Evolutionary conservation across 1,140 invertebrate genomes (phyloP).

Genomic region (Forficula auricularia): DNA sequence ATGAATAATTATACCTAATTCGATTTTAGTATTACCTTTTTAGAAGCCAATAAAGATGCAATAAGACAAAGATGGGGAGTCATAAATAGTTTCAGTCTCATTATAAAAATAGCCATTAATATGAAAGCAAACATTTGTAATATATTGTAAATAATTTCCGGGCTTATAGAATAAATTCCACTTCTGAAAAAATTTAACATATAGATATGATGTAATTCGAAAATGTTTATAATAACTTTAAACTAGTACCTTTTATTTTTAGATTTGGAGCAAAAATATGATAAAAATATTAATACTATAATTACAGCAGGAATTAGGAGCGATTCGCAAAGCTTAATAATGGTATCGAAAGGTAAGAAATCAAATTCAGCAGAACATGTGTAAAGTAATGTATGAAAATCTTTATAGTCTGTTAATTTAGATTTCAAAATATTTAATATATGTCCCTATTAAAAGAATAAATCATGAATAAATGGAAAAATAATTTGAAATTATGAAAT

Average conservation of each 20-base stretch:
- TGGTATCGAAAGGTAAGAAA: conserved; percentile 42
- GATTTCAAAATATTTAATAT: conserved; percentile 57
- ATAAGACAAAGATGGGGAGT: conserved; percentile 64
- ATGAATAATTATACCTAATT: background rate
- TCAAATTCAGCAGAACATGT: conserved; percentile 71
- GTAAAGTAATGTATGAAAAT: conserved; percentile 69
- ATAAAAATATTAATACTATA: conserved; percentile 26
- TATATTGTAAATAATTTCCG: conserved; percentile 50
- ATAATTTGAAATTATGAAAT: conserved; percentile 4
- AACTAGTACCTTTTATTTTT: background rate
- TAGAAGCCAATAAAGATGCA: conserved; percentile 37
- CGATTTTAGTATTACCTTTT: conserved; percentile 23
- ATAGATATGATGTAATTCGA: background rate
- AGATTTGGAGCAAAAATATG: conserved; percentile 23
- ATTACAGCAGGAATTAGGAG: conserved; percentile 37
- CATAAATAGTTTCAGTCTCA: conserved; percentile 70
- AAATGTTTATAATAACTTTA: background rate
- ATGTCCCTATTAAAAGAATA: conserved; percentile 35
- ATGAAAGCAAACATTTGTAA: conserved; percentile 48
- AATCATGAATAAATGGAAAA: conserved; percentile 3
- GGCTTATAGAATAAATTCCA: conserved; percentile 26
- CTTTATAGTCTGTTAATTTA: conserved; percentile 55
- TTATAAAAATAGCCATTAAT: conserved; percentile 57
- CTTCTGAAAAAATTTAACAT: conserved; percentile 6
- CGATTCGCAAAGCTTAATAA: conserved; percentile 31